Evolutionary conservation across 2,797 vertebrate genomes (phyloP).

Genomic region (Chloroceryle amazona): DNA sequence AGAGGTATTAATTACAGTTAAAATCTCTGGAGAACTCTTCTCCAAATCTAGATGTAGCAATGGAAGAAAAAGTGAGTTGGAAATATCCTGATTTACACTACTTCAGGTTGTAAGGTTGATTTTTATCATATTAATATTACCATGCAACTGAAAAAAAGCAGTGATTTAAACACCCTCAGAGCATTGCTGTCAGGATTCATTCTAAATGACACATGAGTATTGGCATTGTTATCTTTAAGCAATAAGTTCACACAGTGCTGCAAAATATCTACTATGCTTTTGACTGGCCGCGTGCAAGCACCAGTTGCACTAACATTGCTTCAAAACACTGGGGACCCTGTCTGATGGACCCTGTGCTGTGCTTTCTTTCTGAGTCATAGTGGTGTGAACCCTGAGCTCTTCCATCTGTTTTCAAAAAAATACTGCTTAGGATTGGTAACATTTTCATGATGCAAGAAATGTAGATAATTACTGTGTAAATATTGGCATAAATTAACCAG

Average conservation of each 20-base stretch:
- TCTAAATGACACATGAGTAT: not conserved
- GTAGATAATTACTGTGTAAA: slow-evolving; percentile 19
- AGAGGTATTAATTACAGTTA: slow-evolving; percentile 69
- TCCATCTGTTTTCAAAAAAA: not conserved
- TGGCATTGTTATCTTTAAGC: not conserved
- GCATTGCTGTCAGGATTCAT: not conserved
- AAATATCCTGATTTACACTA: not conserved
- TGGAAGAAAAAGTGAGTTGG: slow-evolving; percentile 25
- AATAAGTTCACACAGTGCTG: not conserved
- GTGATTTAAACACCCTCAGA: not conserved
- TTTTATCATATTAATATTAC: not conserved
- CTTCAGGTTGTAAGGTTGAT: not conserved
- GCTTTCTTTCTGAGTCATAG: not conserved
- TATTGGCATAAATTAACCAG: slow-evolving; percentile 35
- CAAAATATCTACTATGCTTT: not conserved
- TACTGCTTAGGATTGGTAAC: not conserved
- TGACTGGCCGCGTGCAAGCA: fast-evolving
- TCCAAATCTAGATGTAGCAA: slow-evolving; percentile 30
- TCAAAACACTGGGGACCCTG: not conserved
- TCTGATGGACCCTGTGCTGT: not conserved
- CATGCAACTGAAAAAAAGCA: not conserved
- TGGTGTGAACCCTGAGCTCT: not conserved
- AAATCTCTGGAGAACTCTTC: slow-evolving; percentile 38
- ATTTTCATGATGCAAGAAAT: not conserved
- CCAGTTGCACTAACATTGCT: not conserved